Evolutionary conservation across 2,113 vertebrate genomes (phyloP).

Genomic region (Laticauda colubrina): DNA sequence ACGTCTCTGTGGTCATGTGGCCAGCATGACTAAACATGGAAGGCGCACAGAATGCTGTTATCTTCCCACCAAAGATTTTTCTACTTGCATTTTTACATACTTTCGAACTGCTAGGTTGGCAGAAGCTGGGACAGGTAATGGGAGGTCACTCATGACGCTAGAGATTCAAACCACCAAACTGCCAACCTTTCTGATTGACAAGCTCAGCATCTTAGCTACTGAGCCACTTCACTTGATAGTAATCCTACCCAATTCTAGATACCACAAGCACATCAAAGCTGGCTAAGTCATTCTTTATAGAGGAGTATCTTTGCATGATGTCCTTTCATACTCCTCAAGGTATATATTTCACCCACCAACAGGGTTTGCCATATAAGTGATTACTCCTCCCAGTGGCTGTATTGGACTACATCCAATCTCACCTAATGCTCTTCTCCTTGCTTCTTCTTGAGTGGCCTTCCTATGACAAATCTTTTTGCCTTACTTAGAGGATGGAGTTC

Average conservation of each 20-base stretch:
- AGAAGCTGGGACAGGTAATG: no score
- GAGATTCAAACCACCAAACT: no score
- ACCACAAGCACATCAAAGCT: slow-evolving; percentile 44
- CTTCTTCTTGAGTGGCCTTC: background rate
- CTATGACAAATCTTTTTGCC: background rate
- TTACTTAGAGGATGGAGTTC: background rate
- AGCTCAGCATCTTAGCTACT: no score
- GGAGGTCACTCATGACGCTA: no score
- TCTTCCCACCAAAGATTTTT: no score
- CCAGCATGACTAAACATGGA: no score
- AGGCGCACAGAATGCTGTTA: no score
- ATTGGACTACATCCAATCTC: background rate
- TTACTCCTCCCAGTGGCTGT: background rate
- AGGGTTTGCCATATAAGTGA: background rate
- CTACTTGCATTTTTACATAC: no score
- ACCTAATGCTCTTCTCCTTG: background rate
- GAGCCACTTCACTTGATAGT: background rate
- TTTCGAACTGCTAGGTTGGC: no score
- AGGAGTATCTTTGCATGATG: slow-evolving; percentile 46
- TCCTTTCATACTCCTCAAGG: background rate
- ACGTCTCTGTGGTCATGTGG: no score
- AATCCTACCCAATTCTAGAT: slow-evolving; percentile 23
- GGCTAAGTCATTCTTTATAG: slow-evolving; percentile 55
- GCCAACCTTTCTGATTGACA: no score
- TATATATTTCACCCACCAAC: background rate